A percentile compares a stretch with the other conserved stretches of the same genome.
Evolutionary conservation across 2,888 invertebrate genomes (phyloP).

Genomic region (Andricus quercusramuli): DNA sequence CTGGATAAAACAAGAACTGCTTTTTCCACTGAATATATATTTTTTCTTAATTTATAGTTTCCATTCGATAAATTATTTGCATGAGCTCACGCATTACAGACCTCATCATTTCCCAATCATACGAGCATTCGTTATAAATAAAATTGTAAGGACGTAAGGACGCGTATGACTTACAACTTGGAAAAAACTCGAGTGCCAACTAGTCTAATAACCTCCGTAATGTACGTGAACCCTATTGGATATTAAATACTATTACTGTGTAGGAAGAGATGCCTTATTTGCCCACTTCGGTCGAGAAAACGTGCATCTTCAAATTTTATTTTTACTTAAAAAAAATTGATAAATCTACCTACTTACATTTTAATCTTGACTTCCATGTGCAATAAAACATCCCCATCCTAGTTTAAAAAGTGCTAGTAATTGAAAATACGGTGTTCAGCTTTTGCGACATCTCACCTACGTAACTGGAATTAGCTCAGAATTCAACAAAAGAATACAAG

Average conservation of each 20-base stretch:
- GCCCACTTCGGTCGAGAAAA: conserved; percentile 15
- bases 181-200: conserved; percentile 30
- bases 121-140: conserved; percentile 28
- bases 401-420: conserved; percentile 20
- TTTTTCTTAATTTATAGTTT: conserved; percentile 22
- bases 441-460: conserved; percentile 4
- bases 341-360: neutral
- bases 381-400: conserved; percentile 10
- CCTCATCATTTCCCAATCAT: neutral
- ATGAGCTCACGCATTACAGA: conserved; percentile 17
- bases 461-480: conserved; percentile 15
- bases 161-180: conserved; percentile 27
- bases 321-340: neutral
- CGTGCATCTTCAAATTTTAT: neutral
- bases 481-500: neutral
- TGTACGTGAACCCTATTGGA: conserved; percentile 19
- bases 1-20: neutral
- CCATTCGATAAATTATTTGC: conserved; percentile 5
- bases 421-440: conserved; percentile 9
- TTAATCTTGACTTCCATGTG: neutral
- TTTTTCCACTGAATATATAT: conserved; percentile 36
- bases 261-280: conserved; percentile 11
- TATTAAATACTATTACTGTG: conserved; percentile 7
- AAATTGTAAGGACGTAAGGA: conserved; percentile 6
- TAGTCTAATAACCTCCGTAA: neutral